Conservation (phyloP, 1,140 invertebrate genomes). For the Bombus confusus region DNA sequence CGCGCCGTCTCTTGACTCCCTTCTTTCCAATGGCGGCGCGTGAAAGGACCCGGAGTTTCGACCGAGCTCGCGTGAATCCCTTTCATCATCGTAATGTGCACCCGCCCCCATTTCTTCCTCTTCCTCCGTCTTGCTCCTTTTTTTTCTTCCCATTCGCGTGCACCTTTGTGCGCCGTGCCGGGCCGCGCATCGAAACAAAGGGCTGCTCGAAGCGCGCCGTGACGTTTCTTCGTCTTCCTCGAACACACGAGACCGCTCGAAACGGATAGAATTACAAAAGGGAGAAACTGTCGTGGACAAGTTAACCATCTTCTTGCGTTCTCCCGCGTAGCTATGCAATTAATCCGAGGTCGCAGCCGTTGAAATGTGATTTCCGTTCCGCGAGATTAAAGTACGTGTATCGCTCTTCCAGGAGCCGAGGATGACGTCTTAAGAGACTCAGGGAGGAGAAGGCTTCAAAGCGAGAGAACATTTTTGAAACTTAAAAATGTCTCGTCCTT, state of each 20-base stretch:
- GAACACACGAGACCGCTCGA: too few species aligned
- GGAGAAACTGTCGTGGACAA: too few species aligned
- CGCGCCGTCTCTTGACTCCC: conserved; percentile 30
- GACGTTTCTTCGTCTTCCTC: conserved; percentile 5
- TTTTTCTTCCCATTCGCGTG: not conserved
- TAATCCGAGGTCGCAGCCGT: too few species aligned
- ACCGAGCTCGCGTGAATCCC: conserved; percentile 36
- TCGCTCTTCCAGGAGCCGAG: too few species aligned
- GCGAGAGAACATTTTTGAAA: not conserved
- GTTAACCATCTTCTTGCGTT: too few species aligned
- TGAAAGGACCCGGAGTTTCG: conserved; percentile 33
- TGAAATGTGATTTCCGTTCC: too few species aligned
- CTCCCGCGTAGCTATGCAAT: too few species aligned
- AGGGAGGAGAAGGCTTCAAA: not conserved
- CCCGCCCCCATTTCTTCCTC: not conserved
- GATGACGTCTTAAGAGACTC: too few species aligned
- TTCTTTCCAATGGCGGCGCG: conserved; percentile 16
- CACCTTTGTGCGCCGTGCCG: conserved; percentile 1
- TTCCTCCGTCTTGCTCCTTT: not conserved
- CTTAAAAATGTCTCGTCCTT: not conserved
- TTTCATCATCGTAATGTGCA: conserved; percentile 58
- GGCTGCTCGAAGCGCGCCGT: not conserved
- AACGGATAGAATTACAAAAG: too few species aligned
- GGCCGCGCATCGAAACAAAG: not conserved
- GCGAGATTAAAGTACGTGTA: too few species aligned